Evolutionary conservation across 2,888 invertebrate genomes (phyloP).

Genomic region (Tigriopus californicus): DNA sequence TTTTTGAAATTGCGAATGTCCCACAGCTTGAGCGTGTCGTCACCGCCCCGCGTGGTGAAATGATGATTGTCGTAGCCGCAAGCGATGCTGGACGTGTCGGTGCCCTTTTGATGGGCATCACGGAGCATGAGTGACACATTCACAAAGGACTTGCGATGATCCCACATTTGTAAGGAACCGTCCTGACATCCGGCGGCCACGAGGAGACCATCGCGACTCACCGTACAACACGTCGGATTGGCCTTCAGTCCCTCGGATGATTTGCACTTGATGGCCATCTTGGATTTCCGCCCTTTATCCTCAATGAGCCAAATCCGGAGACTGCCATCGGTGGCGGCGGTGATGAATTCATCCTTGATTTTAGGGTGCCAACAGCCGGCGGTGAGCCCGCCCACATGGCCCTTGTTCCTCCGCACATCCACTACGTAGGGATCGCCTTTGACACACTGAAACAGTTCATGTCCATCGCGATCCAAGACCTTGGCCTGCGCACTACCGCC

Average conservation of each 20-base stretch:
- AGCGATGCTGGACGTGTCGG: conserved; percentile 60
- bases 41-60: conserved; percentile 63
- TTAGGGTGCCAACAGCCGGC: conserved; percentile 87
- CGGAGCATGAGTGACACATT: conserved; percentile 19
- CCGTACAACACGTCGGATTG: conserved; percentile 61
- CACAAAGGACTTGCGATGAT: conserved; percentile 67
- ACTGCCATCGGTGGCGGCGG: conserved; percentile 57
- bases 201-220: conserved; percentile 62
- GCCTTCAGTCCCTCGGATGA: conserved; percentile 69
- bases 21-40: conserved; percentile 89
- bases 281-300: conserved; percentile 2
- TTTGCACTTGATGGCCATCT: conserved; percentile 46
- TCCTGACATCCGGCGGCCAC: conserved; percentile 83
- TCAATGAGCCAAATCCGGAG: conserved; percentile 5
- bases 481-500: conserved; percentile 75
- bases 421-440: conserved; percentile 91
- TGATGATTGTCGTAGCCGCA: conserved; percentile 70
- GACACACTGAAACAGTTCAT: conserved; percentile 74
- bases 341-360: conserved; percentile 74
- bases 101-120: conserved; percentile 43
- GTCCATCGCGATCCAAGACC: conserved; percentile 81
- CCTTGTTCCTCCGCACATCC: conserved; percentile 81
- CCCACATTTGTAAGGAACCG: conserved; percentile 94
- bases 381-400: conserved; percentile 78
- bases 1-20: conserved; percentile 65